phyloP scores from a whole-genome alignment of 2,797 vertebrate species.

The Protosalanx chinensis region DNA sequence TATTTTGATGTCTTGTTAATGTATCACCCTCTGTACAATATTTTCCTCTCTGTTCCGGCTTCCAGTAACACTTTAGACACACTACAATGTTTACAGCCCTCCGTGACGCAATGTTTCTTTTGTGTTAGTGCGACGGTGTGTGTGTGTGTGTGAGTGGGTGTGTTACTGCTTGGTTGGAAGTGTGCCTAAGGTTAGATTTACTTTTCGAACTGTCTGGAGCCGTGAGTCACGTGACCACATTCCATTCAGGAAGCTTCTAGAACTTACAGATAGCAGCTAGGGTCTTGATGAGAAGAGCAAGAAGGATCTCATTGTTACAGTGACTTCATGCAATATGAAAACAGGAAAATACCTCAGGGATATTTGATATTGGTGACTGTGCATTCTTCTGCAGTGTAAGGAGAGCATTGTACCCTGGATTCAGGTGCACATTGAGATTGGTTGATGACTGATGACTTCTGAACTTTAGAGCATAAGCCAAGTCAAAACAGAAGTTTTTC shows the following conservation, averaged over 20 bases:
- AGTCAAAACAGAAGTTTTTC: background rate
- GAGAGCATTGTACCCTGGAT: conserved; percentile 50
- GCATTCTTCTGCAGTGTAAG: conserved; percentile 40
- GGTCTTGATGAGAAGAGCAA: conserved; percentile 23
- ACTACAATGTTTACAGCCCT: background rate
- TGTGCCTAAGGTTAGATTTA: background rate
- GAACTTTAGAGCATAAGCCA: conserved; percentile 32
- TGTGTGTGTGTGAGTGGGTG: conserved; percentile 8
- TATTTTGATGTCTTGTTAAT: too few relatives aligned
- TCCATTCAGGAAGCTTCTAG: conserved; percentile 22
- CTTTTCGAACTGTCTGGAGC: conserved; percentile 2
- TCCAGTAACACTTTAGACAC: background rate
- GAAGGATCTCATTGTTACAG: conserved; percentile 24
- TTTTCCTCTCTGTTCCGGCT: too few relatives aligned
- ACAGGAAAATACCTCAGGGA: conserved; percentile 37
- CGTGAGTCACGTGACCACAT: conserved; percentile 25
- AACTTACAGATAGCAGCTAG: conserved; percentile 31
- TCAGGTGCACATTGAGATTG: conserved; percentile 54
- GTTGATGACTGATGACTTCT: conserved; percentile 16
- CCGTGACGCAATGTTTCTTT: background rate
- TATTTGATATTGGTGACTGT: conserved; percentile 39
- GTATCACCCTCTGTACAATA: too few relatives aligned
- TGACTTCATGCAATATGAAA: background rate
- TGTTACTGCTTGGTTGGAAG: background rate
- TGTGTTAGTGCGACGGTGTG: conserved; percentile 14